Conservation (phyloP, 2,113 vertebrate species). For the Cyphomyrus discorhynchus region DNA sequence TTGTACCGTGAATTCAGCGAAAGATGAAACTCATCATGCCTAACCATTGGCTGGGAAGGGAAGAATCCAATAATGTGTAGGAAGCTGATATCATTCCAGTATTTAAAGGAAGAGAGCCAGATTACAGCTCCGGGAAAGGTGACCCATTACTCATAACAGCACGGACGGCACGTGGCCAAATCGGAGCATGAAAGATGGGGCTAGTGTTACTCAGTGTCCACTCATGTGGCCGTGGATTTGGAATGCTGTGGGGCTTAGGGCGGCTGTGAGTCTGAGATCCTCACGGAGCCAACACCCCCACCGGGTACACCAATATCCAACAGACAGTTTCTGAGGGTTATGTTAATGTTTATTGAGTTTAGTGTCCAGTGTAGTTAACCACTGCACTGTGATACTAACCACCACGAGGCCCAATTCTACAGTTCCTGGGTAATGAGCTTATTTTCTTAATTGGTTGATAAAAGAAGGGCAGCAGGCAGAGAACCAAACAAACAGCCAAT, state of each 20-base stretch:
- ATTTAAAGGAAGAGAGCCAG: neutral
- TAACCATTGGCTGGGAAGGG: neutral
- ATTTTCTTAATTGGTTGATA: neutral
- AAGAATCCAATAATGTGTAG: neutral
- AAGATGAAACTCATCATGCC: neutral
- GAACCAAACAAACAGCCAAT: neutral
- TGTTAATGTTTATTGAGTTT: neutral
- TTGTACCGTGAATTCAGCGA: neutral
- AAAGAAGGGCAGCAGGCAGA: neutral
- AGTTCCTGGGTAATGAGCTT: neutral
- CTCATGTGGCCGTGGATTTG: slow-evolving; percentile 15
- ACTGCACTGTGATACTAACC: neutral
- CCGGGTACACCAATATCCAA: neutral
- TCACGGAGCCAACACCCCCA: neutral
- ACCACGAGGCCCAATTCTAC: neutral
- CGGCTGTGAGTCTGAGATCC: neutral
- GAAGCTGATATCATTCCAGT: neutral
- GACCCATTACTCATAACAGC: slow-evolving; percentile 30
- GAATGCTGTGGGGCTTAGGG: neutral
- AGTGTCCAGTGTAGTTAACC: neutral
- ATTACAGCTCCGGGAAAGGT: slow-evolving; percentile 12
- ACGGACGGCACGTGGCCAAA: slow-evolving; percentile 36
- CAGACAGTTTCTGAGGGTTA: neutral
- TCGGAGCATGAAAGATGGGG: slow-evolving; percentile 17
- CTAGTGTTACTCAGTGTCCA: slow-evolving; percentile 34